Evolutionary conservation across 2,113 vertebrate genomes (phyloP).

Genomic region (Synodontis membranacea): DNA sequence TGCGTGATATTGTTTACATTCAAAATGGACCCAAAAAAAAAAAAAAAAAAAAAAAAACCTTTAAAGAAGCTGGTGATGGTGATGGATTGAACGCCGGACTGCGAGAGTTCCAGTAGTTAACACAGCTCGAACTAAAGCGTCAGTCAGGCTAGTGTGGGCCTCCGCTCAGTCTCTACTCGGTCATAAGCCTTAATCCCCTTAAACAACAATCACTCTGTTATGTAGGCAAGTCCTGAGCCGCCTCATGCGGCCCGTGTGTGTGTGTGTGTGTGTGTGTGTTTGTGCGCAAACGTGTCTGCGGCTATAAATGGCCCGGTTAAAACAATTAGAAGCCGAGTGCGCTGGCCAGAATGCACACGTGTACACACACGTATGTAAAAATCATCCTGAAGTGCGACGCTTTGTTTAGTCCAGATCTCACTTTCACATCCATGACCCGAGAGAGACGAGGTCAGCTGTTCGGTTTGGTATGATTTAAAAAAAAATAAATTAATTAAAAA

Average conservation of each 20-base stretch:
- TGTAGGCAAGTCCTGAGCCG: constrained; percentile 38
- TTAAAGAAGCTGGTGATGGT: not conserved
- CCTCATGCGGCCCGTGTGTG: constrained; percentile 24
- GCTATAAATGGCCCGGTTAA: constrained; percentile 49
- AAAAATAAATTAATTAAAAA: not conserved
- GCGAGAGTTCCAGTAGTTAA: not conserved
- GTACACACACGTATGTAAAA: not conserved
- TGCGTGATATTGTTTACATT: not conserved
- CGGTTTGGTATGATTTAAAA: not conserved
- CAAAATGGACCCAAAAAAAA: not conserved
- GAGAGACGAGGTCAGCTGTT: not conserved
- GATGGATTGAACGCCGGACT: not conserved
- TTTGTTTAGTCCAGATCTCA: constrained; percentile 27
- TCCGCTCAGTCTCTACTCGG: constrained; percentile 27
- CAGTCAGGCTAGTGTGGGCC: constrained; percentile 20
- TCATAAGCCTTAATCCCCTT: constrained; percentile 47
- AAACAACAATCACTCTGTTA: constrained; percentile 52
- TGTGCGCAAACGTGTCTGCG: constrained; percentile 46
- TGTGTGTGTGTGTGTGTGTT: not conserved
- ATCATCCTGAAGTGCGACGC: constrained; percentile 24
- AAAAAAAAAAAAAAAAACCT: not conserved
- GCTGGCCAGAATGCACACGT: constrained; percentile 22
- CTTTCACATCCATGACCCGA: not conserved
- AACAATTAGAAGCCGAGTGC: constrained; percentile 48
- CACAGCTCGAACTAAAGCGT: not conserved